Conservation (phyloP, 2,113 vertebrate genomes). For the Chionodraco myersi region DNA sequence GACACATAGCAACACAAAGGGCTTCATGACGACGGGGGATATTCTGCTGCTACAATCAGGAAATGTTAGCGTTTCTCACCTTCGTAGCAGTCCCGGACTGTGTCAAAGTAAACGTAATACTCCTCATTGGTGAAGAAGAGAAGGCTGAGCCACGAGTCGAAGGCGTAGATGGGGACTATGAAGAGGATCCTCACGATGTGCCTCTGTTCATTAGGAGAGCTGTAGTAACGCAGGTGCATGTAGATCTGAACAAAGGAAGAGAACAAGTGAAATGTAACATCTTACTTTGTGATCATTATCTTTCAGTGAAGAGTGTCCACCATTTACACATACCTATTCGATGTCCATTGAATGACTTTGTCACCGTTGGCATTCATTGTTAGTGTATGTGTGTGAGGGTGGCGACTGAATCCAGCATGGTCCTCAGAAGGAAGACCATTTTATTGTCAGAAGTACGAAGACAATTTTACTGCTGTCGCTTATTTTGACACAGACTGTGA, state of each 20-base stretch:
- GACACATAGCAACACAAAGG: not conserved
- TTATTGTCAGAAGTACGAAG: too few relatives aligned
- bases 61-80: constrained; percentile 78
- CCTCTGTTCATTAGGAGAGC: constrained; percentile 94
- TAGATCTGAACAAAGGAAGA: constrained; percentile 87
- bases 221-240: constrained; percentile 97
- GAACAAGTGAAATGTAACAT: too few relatives aligned
- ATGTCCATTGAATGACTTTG: too few relatives aligned
- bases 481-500: too few relatives aligned
- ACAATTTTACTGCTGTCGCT: too few relatives aligned
- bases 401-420: too few relatives aligned
- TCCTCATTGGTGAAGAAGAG: constrained; percentile 99
- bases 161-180: constrained; percentile 97
- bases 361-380: too few relatives aligned
- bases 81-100: constrained; percentile 96
- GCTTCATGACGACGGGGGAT: not conserved
- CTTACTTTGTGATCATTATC: too few relatives aligned
- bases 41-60: not conserved
- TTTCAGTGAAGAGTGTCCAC: too few relatives aligned
- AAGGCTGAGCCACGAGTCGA: constrained; percentile 98
- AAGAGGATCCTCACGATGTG: constrained; percentile 97
- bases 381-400: too few relatives aligned
- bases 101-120: constrained; percentile 97
- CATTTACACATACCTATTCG: too few relatives aligned
- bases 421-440: too few relatives aligned